Conservation (phyloP, 1,140 invertebrate species). For the Aricia agestis region DNA sequence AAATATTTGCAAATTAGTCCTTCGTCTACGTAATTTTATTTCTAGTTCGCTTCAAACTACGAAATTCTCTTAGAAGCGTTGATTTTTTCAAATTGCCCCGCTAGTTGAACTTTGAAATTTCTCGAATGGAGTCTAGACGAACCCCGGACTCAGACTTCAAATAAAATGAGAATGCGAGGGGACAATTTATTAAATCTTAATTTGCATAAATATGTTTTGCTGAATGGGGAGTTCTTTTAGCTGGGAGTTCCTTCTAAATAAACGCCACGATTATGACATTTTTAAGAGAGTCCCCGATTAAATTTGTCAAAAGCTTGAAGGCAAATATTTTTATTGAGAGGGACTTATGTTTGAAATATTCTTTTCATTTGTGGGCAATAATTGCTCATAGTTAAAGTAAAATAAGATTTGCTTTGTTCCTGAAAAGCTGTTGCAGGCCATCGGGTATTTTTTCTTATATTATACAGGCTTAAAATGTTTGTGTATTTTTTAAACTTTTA, state of each 20-base stretch:
- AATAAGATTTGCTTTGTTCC: too few species aligned
- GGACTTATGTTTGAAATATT: neutral
- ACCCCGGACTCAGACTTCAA: neutral
- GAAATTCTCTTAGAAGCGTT: neutral
- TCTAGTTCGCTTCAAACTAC: neutral
- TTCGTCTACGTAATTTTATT: too few species aligned
- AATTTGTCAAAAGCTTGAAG: neutral
- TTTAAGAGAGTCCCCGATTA: neutral
- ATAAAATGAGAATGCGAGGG: slow-evolving; percentile 2
- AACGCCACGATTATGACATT: neutral
- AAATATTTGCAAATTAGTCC: too few species aligned
- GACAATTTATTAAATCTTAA: slow-evolving; percentile 13
- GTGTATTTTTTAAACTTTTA: too few species aligned
- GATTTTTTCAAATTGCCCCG: neutral
- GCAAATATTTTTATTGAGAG: neutral
- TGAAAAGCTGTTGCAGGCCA: too few species aligned
- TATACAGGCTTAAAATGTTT: too few species aligned
- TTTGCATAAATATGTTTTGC: slow-evolving; percentile 9
- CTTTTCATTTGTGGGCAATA: neutral
- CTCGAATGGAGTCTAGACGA: slow-evolving; percentile 11
- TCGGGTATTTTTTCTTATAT: too few species aligned
- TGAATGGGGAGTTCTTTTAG: slow-evolving; percentile 2
- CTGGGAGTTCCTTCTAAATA: neutral
- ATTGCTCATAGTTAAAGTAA: neutral
- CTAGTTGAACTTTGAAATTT: slow-evolving; percentile 7